Evolutionary conservation across 2,113 vertebrate species (phyloP).

Genomic region (Plestiodon gilberti): DNA sequence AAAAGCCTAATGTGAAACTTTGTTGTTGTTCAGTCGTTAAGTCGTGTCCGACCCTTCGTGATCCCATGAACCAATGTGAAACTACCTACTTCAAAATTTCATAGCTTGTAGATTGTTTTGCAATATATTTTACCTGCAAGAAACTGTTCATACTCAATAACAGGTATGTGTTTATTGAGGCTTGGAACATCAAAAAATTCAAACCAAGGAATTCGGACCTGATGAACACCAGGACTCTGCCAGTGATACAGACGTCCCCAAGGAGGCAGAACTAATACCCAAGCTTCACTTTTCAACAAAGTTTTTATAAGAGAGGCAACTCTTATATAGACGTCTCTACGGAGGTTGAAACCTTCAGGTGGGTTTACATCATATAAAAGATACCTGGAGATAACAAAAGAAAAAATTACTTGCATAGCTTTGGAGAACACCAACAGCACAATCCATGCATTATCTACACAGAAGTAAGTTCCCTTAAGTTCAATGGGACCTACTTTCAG

Average conservation of each 20-base stretch:
- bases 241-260: conserved; percentile 98
- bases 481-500: no score
- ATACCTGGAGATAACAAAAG: conserved; percentile 77
- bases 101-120: neutral
- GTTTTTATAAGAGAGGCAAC: conserved; percentile 91
- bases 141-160: conserved; percentile 94
- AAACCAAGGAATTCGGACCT: conserved; percentile 89
- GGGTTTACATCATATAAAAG: conserved; percentile 96
- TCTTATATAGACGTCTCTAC: conserved; percentile 94
- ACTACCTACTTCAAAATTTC: neutral
- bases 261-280: conserved; percentile 95
- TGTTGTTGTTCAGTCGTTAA: no score
- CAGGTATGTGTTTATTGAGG: conserved; percentile 88
- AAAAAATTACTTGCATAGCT: neutral
- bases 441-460: no score
- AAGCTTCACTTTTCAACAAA: conserved; percentile 83
- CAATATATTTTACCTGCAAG: conserved; percentile 82
- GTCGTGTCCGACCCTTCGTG: no score
- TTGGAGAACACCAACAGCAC: neutral
- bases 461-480: no score
- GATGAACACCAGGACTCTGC: conserved; percentile 91
- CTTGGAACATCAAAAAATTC: conserved; percentile 92
- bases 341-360: conserved; percentile 95
- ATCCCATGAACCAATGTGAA: no score
- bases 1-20: neutral